Base-by-base conservation (phyloP, 1,140 invertebrate genomes). In the Microplitis mediator region DNA sequence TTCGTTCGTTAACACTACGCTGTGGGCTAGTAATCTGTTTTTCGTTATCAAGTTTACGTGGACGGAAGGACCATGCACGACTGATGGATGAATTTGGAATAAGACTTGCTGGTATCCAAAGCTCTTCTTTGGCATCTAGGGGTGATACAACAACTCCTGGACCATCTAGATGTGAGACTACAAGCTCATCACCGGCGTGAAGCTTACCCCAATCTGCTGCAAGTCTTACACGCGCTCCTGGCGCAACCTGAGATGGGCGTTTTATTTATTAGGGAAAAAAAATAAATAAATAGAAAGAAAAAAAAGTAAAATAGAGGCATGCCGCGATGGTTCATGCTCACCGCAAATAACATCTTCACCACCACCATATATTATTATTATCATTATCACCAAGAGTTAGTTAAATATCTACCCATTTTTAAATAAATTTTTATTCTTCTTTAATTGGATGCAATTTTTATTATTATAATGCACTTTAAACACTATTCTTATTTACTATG, bases 81-180 rank as follows among this genome's bases (percentile, higher is more conserved):
- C 89, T 84, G 70, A 80, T 79, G 60, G 82, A 84, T 69, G 84
- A 88, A 79, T 87, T 88, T 3, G 88, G 86, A 71, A 92, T 86
- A 4, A 92, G 88, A 78, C 90, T 89, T 32, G 89, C 85, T 1
- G 92, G 92, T 54, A 93, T 87, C 91, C 91, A 92, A 0, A 91
- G 88, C 77, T 90, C 88, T 72, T 89, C 87, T 58, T 82, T 82
- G 11, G 78, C 75, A 16, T 85, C 84, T n/a, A 82, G 77, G 0
- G 81, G 80, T 39, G 81, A 80, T 72, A 88, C 78, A 69, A 86
- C 81, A 75, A 89, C 61, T 72, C 89, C 85, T 74, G 88, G 79
- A 70, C 83, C 76, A 56, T 89, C 89, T 13, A 88, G 80, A 50
- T 86, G 84, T 1, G 85, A 83, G 3, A 89, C 83, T 2, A 87